Evolutionary conservation across 2,888 invertebrate species (phyloP), one percentile per base, ranked within the genome.

Genomic region (Pseudococcus longispinus): DNA sequence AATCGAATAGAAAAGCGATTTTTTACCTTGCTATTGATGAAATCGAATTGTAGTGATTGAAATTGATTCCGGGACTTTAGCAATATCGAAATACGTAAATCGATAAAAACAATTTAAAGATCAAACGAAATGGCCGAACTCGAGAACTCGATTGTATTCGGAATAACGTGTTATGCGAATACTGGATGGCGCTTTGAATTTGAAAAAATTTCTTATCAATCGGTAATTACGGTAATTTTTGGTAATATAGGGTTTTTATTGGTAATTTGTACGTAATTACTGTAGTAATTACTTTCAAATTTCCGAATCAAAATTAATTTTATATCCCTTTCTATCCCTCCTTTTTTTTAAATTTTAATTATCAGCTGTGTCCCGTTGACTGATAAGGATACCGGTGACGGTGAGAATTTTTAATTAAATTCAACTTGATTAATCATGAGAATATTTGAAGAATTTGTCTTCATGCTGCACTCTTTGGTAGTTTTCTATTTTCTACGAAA

Each of bases 81-180:
- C 42, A 74, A 74, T 80, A 80, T 80, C 77, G 77, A 80, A 80
- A 80, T 29, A 80, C 20, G 77, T 42, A 80, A 80, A 80, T 80
- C 77, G 77, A 80, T 80, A 80, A 80, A 3, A 80, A 80, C 77
- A 80, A 80, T 42, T 11, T 80, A 4, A 77, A 80, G 42, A 80
- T 80, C 77, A 80, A 80, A 80, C 18, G 42, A 42, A 80, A 80
- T 80, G 77, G 77, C 77, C 77, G 77, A 80, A 80, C 77, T 74
- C 74, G 74, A 74, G 15, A 60, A 60, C 32, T 80, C 77, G 77
- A 80, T 80, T 80, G 42, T 2, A 11, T 77, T 26, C 26, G 29
- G 29, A 29, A 29, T 18, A 80, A 37, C 15, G n/a, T 20, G 42
- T 80, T 42, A 18, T 5, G 29, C 37, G 18, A 37, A 20, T 9